Conservation (phyloP, 2,888 invertebrate species). For the Eupithecia exiguata region DNA sequence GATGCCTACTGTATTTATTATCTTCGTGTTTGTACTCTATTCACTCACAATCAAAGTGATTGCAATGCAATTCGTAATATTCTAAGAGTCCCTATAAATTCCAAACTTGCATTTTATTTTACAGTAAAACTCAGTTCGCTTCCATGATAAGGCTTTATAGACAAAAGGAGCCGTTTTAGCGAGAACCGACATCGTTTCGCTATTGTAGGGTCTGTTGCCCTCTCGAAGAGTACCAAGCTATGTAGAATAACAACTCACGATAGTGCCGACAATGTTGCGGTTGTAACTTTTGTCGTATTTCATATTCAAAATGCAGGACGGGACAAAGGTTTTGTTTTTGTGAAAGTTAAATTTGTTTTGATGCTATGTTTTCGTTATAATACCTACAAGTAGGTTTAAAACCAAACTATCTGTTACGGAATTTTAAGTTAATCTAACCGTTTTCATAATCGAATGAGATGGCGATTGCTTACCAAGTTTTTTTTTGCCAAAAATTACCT, state of each 20-base stretch:
- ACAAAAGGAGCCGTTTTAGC: constrained; percentile 37
- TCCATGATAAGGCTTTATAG: constrained; percentile 43
- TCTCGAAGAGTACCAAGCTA: constrained; percentile 7
- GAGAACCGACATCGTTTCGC: constrained; percentile 35
- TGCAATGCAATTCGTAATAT: constrained; percentile 28
- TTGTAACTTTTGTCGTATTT: constrained; percentile 1
- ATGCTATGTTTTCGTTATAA: background rate
- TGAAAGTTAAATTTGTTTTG: background rate
- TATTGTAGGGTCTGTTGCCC: constrained; percentile 32
- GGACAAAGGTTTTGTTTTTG: background rate
- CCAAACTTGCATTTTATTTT: constrained; percentile 41
- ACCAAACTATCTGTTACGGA: background rate
- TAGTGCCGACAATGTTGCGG: constrained; percentile 2
- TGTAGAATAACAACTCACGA: background rate
- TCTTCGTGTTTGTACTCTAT: background rate
- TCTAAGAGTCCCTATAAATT: constrained; percentile 36
- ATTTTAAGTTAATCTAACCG: background rate
- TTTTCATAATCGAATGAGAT: background rate
- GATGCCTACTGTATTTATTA: background rate
- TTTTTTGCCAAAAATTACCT: too few species aligned
- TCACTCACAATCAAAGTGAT: constrained; percentile 16
- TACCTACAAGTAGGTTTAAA: background rate
- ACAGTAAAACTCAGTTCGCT: constrained; percentile 40
- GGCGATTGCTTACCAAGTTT: too few species aligned
- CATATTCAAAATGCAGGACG: background rate